phyloP scores from a whole-genome alignment of 2,888 invertebrate genomes.

The Bombylius discolor region DNA sequence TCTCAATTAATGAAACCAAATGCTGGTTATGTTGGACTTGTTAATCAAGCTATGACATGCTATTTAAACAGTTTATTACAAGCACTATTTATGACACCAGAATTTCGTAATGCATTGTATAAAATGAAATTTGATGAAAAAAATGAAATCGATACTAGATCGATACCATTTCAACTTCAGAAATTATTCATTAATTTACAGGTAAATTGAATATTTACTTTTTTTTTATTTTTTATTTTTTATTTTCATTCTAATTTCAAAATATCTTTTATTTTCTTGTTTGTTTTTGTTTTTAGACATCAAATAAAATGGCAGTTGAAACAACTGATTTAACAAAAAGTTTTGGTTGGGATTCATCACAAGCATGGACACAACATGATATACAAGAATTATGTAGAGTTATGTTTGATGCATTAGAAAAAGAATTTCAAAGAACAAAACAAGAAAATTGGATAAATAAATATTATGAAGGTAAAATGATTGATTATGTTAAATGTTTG shows the following conservation, averaged over 20 bases:
- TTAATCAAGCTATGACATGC: conserved; percentile 87
- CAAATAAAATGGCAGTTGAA: conserved; percentile 63
- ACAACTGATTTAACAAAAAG: conserved; percentile 77
- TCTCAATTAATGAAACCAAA: background rate
- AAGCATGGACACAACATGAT: conserved; percentile 87
- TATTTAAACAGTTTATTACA: conserved; percentile 80
- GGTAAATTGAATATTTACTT: conserved; percentile 30
- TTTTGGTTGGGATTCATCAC: conserved; percentile 82
- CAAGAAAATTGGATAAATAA: conserved; percentile 71
- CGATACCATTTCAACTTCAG: conserved; percentile 77
- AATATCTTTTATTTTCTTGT: background rate
- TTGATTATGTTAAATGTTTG: conserved; percentile 79
- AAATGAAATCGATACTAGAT: conserved; percentile 46
- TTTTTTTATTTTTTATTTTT: background rate
- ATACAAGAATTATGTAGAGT: conserved; percentile 81
- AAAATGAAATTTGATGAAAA: conserved; percentile 66
- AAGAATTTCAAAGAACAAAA: conserved; percentile 67
- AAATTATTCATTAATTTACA: conserved; percentile 73
- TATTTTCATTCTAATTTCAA: background rate
- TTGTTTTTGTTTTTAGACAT: conserved; percentile 44
- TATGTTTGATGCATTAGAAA: conserved; percentile 81
- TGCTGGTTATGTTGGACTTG: conserved; percentile 56
- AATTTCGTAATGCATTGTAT: conserved; percentile 78
- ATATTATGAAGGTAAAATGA: conserved; percentile 64
- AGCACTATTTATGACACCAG: conserved; percentile 82